Base-by-base conservation (phyloP, 1,140 invertebrate genomes). In the Vanessa tameamea region DNA sequence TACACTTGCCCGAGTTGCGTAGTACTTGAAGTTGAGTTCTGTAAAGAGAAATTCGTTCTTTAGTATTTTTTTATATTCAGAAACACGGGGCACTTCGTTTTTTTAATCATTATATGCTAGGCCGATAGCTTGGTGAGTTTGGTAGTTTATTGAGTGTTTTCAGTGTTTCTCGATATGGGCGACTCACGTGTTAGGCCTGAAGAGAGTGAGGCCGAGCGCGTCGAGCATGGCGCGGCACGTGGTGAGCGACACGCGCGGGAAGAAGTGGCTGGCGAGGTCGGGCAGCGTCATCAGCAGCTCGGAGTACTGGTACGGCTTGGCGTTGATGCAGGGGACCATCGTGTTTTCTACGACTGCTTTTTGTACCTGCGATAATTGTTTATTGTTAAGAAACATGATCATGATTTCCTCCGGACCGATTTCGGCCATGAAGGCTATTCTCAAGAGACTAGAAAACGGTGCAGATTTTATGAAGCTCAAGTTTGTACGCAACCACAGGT, bases 291-390 rank as follows among this genome's bases (percentile, higher is more conserved):
- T 97, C 77, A 97, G 93, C 76, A 97, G 93, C 86, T 97, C 96
- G 23, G 95, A 94, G 82, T 96, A 96, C 68, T 96, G 95, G 90
- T 96, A 97, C 9, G 96, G 96, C 93, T 97, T 97, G 87, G 96
- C 95, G 89, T 97, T 98, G 79, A 98, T 97, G 88, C 96, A 97
- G 50, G 95, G 96, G 78, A 97, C 95, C 94, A 96, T 95, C 89
- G 95, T 96, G 79, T 95, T 96, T 81, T 96, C 96, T 55, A 97
- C 95, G 64, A 96, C 93, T 23, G 96, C 96, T 84, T 96, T 96
- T 80, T 97, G 96, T 47, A 97, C 94, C 94, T 96, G 94, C 11
- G 37, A 43, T 43, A 43, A 43, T 9, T 9, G 8, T 9, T 43
- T 43, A 31, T 11, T 8, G 37, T 43, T 43, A 43, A 43, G 7